Evolutionary conservation across 2,888 invertebrate species (phyloP), one percentile per base, ranked within the genome.

Genomic region (Leucophora obtusa): DNA sequence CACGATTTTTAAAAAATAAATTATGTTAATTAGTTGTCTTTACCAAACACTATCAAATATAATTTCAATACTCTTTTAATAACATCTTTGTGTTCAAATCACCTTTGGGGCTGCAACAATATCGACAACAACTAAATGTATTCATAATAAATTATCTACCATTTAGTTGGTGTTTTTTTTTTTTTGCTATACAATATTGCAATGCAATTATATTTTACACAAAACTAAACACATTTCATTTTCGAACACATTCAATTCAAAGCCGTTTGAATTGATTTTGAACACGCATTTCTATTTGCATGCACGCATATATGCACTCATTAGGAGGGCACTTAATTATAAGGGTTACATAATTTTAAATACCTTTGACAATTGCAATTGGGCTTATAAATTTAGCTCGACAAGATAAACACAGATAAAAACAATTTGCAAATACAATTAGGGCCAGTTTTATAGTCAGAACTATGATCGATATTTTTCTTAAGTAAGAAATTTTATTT

Each of bases 181-280:
- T 58, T 1, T 38, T 28, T 5, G 53, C 28, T 56, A 9, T 1
- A 15, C 21, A 62, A 47, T 53, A 63, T 54, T 63, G 54, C 47
- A 54, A 56, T 71, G 63, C 63, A 72, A 72, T 72, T 63, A 63
- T 47, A 63, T 69, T 69, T 58, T 59, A 59, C 69, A 69, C 59
- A 69, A 58, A 59, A 50, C 59, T 69, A 58, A 51, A 69, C 59
- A 58, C 58, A 59, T 69, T 69, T 59, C 58, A 69, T 69, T 24
- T 24, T 24, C 54, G 35, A 28, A 54, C 43, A 66, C 70, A 70
- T 70, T 60, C 51, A 28, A 24, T 24, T 43, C 11, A 66, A 18
- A 50, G 9, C 10, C 1, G 11, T 62, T 50, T 28, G 43, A 72
- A 72, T 65, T 72, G 56, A 65, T 56, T 72, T 72, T 65, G 17